phyloP scores from a whole-genome alignment of 2,797 vertebrate species.

The Pseudochromis fuscus region DNA sequence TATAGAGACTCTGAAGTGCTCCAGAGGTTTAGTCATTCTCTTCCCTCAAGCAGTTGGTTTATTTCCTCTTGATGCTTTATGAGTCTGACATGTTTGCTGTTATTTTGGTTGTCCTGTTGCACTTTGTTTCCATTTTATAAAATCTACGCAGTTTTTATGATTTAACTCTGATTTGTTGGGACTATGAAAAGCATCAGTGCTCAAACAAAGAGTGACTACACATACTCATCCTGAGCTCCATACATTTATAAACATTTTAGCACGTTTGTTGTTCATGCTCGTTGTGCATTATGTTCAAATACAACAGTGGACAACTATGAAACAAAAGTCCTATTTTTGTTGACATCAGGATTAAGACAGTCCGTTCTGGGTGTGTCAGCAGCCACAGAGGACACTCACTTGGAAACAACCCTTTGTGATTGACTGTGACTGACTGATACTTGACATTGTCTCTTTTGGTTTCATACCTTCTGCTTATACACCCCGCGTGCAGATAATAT shows the following conservation, averaged over 20 bases:
- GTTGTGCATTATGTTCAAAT: conserved; percentile 6
- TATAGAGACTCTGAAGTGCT: conserved; percentile 87
- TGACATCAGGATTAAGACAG: conserved; percentile 77
- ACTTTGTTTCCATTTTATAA: conserved; percentile 34
- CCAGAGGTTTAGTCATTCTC: conserved; percentile 84
- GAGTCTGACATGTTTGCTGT: conserved; percentile 69
- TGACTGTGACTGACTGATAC: conserved; percentile 52
- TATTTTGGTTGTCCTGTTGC: conserved; percentile 59
- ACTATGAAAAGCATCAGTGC: conserved; percentile 4
- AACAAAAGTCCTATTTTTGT: conserved; percentile 74
- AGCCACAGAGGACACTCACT: conserved; percentile 67
- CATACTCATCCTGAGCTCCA: not conserved
- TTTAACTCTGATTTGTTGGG: conserved; percentile 24
- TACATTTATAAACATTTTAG: conserved; percentile 20
- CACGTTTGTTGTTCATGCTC: not conserved
- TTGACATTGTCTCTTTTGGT: conserved; percentile 60
- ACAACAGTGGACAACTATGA: conserved; percentile 7
- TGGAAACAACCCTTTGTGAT: conserved; percentile 63
- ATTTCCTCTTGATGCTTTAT: conserved; percentile 79
- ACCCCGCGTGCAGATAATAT: conserved; percentile 46
- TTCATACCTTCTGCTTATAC: conserved; percentile 32
- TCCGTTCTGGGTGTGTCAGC: conserved; percentile 69
- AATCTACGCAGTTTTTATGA: not conserved
- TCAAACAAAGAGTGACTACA: not conserved
- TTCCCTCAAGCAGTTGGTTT: conserved; percentile 83